Percentiles rank a stretch among this genome's conserved stretches.
phyloP scores from a whole-genome alignment of 2,888 invertebrate species.

The Lypha dubia region DNA sequence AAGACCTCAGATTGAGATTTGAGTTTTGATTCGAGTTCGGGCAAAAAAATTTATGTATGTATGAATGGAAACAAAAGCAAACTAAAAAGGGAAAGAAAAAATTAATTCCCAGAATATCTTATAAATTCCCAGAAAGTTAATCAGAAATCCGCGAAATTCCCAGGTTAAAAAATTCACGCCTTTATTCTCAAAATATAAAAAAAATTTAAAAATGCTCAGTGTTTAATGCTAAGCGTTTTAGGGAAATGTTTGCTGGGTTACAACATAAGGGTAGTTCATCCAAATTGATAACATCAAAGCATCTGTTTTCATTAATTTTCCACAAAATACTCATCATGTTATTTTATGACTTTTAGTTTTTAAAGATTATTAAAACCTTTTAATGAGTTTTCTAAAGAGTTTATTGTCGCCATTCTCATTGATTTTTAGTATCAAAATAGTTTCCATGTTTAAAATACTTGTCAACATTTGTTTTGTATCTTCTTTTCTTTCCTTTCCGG shows the following conservation, averaged over 20 bases:
- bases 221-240: neutral
- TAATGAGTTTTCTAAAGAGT: constrained; percentile 43
- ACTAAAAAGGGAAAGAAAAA: too few species aligned
- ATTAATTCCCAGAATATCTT: too few species aligned
- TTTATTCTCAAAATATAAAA: too few species aligned
- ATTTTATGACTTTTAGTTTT: neutral
- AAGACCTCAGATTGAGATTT: too few species aligned
- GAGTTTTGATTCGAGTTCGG: too few species aligned
- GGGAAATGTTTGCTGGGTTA: neutral
- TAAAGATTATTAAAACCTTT: neutral
- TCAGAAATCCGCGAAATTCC: too few species aligned
- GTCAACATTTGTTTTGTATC: constrained; percentile 7
- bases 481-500: neutral
- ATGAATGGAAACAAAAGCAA: too few species aligned
- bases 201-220: too few species aligned
- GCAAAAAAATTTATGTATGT: too few species aligned
- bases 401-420: constrained; percentile 5
- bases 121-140: too few species aligned
- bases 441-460: constrained; percentile 16
- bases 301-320: constrained; percentile 1
- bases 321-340: neutral
- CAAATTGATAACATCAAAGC: neutral
- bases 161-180: too few species aligned
- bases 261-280: neutral
- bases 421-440: neutral